A percentile compares a stretch with the other conserved stretches of the same genome.
Conservation (phyloP, 1,140 invertebrate species). For the Drosophila sturtevanti region DNA sequence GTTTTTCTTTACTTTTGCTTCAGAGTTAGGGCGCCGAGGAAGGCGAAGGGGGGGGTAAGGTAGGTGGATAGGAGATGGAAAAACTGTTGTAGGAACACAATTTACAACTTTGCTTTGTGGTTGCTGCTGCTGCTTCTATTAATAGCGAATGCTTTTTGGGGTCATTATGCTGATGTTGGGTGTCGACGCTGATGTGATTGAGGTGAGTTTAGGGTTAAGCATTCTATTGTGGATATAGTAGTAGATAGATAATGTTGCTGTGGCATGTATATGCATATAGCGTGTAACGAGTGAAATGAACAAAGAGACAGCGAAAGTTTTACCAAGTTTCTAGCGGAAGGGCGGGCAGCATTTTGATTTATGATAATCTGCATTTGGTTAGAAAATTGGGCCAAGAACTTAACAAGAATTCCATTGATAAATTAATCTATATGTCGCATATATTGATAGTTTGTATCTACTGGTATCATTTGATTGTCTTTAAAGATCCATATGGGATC, state of each 20-base stretch:
- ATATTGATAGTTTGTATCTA: no score
- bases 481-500: no score
- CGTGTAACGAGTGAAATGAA: constrained; percentile 7
- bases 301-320: constrained; percentile 12
- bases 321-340: neutral
- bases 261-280: neutral
- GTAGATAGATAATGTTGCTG: constrained; percentile 11
- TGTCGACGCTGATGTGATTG: constrained; percentile 27
- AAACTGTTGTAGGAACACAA: constrained; percentile 45
- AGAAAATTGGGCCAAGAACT: neutral
- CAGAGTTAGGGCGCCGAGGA: constrained; percentile 23
- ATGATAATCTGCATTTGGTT: neutral
- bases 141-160: constrained; percentile 58
- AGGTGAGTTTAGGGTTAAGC: constrained; percentile 30
- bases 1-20: constrained; percentile 20
- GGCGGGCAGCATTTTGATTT: neutral
- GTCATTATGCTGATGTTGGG: constrained; percentile 51
- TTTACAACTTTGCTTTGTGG: constrained; percentile 54
- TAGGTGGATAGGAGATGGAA: no score
- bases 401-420: neutral
- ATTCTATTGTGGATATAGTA: constrained; percentile 2
- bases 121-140: constrained; percentile 33
- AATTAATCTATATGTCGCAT: no score
- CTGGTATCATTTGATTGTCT: no score
- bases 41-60: neutral